Evolutionary conservation across 2,888 invertebrate species (phyloP).

Genomic region (Adelphocoris suturalis): DNA sequence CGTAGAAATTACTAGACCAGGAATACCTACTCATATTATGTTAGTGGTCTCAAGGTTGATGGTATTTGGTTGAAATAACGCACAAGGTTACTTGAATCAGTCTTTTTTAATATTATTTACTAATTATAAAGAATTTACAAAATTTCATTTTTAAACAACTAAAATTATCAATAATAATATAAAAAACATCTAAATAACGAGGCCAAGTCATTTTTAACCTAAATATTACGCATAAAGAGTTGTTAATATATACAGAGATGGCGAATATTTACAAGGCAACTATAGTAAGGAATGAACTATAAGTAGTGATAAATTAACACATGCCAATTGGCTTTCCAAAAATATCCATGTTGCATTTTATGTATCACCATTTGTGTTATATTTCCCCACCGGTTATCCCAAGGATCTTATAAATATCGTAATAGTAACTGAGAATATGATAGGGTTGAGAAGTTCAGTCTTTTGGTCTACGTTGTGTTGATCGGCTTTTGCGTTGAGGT

Average conservation of each 20-base stretch:
- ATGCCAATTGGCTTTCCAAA: background rate
- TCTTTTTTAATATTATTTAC: constrained; percentile 32
- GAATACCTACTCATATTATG: too few relatives aligned
- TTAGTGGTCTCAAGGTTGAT: too few relatives aligned
- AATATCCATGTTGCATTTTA: background rate
- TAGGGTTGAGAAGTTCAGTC: constrained; percentile 9
- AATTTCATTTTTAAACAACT: background rate
- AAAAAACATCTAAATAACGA: constrained; percentile 40
- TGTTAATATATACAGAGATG: background rate
- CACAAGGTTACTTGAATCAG: background rate
- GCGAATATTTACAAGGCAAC: constrained; percentile 26
- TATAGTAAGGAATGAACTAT: background rate
- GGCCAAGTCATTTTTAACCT: constrained; percentile 29
- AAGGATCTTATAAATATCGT: background rate
- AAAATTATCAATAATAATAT: background rate
- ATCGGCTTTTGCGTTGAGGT: constrained; percentile 15
- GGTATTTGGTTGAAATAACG: background rate
- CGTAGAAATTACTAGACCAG: too few relatives aligned
- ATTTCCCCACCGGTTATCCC: background rate
- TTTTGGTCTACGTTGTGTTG: background rate
- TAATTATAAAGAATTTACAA: background rate
- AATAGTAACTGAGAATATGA: too few relatives aligned
- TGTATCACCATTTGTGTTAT: constrained; percentile 1
- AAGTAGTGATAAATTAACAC: constrained; percentile 18
- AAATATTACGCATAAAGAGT: background rate